A percentile compares a stretch with the other conserved stretches of the same genome.
Evolutionary conservation across 2,113 vertebrate species (phyloP).

Genomic region (Laticauda laticaudata): DNA sequence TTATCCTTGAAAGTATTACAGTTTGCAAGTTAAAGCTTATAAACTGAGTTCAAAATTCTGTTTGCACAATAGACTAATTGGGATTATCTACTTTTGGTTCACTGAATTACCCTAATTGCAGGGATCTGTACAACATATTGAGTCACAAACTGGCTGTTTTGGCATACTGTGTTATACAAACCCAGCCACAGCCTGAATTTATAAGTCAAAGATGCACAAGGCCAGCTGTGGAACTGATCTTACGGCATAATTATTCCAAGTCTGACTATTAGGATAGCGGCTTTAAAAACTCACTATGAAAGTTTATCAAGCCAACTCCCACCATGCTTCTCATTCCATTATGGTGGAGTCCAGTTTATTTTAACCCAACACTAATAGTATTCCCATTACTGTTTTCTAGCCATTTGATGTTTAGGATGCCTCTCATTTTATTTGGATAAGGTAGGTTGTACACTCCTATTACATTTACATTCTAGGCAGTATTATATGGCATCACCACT

Average conservation of each 20-base stretch:
- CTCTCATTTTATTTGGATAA: constrained; percentile 6
- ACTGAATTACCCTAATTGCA: not conserved
- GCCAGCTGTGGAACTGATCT: not conserved
- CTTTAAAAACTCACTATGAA: not conserved
- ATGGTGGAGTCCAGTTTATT: not conserved
- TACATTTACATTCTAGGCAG: not conserved
- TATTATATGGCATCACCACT: fast-evolving
- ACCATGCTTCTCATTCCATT: not conserved
- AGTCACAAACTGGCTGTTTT: not conserved
- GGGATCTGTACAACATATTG: not conserved
- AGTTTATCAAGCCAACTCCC: not conserved
- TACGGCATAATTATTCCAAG: not conserved
- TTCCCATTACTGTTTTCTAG: not conserved
- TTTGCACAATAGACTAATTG: not conserved
- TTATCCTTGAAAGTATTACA: not conserved
- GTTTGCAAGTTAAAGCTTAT: not conserved
- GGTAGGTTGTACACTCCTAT: not conserved
- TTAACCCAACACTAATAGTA: not conserved
- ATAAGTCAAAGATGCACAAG: too few relatives aligned
- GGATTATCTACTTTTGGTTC: not conserved
- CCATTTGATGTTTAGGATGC: not conserved
- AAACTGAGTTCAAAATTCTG: not conserved
- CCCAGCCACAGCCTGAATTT: not conserved
- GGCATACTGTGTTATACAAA: not conserved
- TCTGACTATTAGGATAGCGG: not conserved